phyloP scores from a whole-genome alignment of 2,797 vertebrate genomes.

The Gouania willdenowi region DNA sequence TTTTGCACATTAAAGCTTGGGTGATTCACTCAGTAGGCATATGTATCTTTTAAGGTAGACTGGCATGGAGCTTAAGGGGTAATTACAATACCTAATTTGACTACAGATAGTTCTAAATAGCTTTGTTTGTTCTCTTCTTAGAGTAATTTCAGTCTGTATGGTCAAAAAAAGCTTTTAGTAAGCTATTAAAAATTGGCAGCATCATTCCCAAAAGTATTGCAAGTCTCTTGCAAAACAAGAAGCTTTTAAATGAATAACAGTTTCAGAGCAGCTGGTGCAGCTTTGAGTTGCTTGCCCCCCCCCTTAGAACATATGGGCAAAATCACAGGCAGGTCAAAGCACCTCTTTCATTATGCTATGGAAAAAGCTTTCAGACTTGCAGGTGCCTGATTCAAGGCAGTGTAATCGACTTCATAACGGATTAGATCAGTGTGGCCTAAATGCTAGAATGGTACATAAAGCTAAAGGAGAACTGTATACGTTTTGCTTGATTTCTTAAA shows the following conservation, averaged over 20 bases:
- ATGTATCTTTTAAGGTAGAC: constrained; percentile 24
- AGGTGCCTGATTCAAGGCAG: constrained; percentile 32
- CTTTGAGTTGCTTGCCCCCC: constrained; percentile 39
- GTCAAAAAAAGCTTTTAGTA: constrained; percentile 13
- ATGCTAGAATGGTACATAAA: constrained; percentile 14
- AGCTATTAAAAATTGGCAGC: constrained; percentile 31
- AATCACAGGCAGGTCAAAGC: constrained; percentile 32
- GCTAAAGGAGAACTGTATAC: constrained; percentile 6
- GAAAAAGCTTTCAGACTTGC: constrained; percentile 30
- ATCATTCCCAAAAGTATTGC: constrained; percentile 29
- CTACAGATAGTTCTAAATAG: constrained; percentile 6
- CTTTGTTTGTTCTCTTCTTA: constrained; percentile 15
- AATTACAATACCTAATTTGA: constrained; percentile 26
- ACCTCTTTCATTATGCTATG: constrained; percentile 32
- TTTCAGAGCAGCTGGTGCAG: constrained; percentile 58
- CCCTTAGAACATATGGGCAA: constrained; percentile 46
- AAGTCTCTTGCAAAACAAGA: constrained; percentile 41
- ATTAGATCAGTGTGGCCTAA: constrained; percentile 29
- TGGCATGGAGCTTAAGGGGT: constrained; percentile 11
- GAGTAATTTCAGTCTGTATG: constrained; percentile 10
- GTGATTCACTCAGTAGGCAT: constrained; percentile 16
- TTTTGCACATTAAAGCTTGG: constrained; percentile 12
- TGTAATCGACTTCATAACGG: constrained; percentile 53
- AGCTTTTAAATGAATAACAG: constrained; percentile 58
- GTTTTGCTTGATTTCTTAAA: constrained; percentile 21